Conservation (phyloP, 1,140 invertebrate genomes). For the Zaprionus camerounensis region DNA sequence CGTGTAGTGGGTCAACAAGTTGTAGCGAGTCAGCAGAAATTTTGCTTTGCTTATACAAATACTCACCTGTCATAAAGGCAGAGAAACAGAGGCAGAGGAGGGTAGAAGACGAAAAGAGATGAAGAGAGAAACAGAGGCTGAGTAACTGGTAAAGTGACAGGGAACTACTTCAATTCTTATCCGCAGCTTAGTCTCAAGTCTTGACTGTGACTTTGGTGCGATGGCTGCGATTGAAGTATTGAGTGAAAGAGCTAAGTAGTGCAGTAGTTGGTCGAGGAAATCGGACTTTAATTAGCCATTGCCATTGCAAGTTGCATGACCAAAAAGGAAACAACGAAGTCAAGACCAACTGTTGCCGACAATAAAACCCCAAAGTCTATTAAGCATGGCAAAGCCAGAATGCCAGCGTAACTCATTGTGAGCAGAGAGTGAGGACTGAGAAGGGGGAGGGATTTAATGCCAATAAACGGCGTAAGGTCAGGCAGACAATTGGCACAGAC, state of each 20-base stretch:
- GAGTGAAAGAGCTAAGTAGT: neutral
- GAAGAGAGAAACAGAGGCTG: neutral
- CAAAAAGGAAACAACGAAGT: slow-evolving; percentile 29
- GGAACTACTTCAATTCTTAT: slow-evolving; percentile 16
- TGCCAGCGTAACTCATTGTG: slow-evolving; percentile 43
- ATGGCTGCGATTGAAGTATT: slow-evolving; percentile 1
- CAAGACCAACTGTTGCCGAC: slow-evolving; percentile 47
- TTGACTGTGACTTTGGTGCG: slow-evolving; percentile 10
- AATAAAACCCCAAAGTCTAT: slow-evolving; percentile 77
- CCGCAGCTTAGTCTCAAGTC: slow-evolving; percentile 4
- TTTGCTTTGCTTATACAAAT: slow-evolving; percentile 58
- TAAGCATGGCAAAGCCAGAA: slow-evolving; percentile 73
- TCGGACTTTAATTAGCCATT: slow-evolving; percentile 71
- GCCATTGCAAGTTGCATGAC: slow-evolving; percentile 31
- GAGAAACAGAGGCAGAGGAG: neutral
- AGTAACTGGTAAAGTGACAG: neutral
- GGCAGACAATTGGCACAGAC: slow-evolving; percentile 8
- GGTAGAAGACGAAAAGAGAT: no score
- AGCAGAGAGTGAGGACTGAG: neutral
- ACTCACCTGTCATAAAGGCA: slow-evolving; percentile 72
- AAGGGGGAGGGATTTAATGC: slow-evolving; percentile 59
- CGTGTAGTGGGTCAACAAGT: slow-evolving; percentile 54
- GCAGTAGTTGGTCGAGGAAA: slow-evolving; percentile 30
- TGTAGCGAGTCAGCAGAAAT: slow-evolving; percentile 65
- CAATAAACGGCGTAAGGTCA: slow-evolving; percentile 67